Base-by-base conservation (phyloP, 2,888 invertebrate genomes). In the Acanthosepion pharaonis region DNA sequence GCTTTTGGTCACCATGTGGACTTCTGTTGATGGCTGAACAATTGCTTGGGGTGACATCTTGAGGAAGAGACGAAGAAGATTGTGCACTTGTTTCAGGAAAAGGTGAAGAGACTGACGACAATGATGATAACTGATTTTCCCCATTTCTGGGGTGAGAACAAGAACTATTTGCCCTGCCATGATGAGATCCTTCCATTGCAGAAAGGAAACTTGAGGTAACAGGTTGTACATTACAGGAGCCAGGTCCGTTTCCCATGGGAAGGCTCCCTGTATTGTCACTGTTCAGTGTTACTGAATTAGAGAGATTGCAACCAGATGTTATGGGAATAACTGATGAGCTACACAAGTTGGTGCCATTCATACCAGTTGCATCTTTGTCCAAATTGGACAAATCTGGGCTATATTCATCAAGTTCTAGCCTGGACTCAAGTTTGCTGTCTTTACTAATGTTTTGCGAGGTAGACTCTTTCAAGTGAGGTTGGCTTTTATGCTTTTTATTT, bases 201-300 rank as follows among this genome's bases (percentile, higher is more conserved):
- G 78, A 11, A 78, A 78, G 78, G 78, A 78, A 49, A n/a, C 92
- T 92, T 92, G 92, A 48, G 49, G 92, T 49, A 92, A 92, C 92
- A 48, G 49, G 92, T 92, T 92, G 92, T 92, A 49, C 51, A 51
- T 51, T 92, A 51, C 92, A 51, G n/a, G 92, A 48, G 92, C n/a
- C 92, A 48, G 49, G n/a, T 78, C 59, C 59, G 20, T 59, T 59
- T 59, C 78, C n/a, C n/a, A 78, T n/a, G 15, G 78, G 78, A 78
- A 78, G 15, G 78, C 78, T n/a, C 78, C 33, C n/a, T 78, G n/a
- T 11, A 78, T n/a, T 78, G 78, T 78, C n/a, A 78, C 78, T n/a
- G 78, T n/a, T n/a, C 18, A 15, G 78, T 78, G 78, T 78, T 78
- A n/a, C n/a, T 78, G n/a, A 78, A 78, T 78, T 78, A n/a, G 78